Evolutionary conservation across 1,140 invertebrate genomes (phyloP).

Genomic region (Atopsyche davidsoni): DNA sequence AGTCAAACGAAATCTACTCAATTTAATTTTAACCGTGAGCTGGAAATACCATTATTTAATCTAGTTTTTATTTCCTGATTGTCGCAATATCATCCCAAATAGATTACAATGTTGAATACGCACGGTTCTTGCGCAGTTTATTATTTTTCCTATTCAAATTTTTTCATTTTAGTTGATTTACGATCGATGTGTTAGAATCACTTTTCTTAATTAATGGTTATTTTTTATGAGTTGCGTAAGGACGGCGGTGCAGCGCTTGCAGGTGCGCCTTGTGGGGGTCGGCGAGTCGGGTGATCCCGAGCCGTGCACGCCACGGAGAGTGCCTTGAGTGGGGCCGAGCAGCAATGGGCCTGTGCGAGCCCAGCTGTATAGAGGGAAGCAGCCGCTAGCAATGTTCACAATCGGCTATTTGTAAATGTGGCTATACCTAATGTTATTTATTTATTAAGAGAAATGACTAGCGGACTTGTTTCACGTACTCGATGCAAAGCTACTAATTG

Average conservation of each 20-base stretch:
- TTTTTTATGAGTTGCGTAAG: too few relatives aligned
- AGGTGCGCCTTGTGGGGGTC: too few relatives aligned
- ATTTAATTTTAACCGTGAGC: constrained; percentile 9
- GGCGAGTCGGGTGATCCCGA: too few relatives aligned
- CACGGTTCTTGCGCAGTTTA: neutral
- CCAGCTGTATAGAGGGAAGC: neutral
- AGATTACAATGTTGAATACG: neutral
- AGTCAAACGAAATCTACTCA: constrained; percentile 3
- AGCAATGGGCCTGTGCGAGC: too few relatives aligned
- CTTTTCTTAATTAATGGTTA: neutral
- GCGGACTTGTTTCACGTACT: constrained; percentile 16
- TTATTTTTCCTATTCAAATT: neutral
- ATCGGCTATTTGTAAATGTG: constrained; percentile 5
- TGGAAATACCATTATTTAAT: constrained; percentile 5
- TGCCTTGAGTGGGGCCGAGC: too few relatives aligned
- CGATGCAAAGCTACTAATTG: constrained; percentile 3
- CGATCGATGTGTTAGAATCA: neutral
- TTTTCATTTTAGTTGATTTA: constrained; percentile 1
- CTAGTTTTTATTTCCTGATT: constrained; percentile 5
- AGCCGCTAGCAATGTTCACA: constrained; percentile 2
- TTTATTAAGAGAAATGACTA: constrained; percentile 14
- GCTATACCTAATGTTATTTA: constrained; percentile 25
- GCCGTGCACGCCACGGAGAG: too few relatives aligned
- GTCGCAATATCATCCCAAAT: neutral
- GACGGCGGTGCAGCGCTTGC: too few relatives aligned